phyloP scores from a whole-genome alignment of 2,113 vertebrate genomes.

The Grammomys dolichurus region DNA sequence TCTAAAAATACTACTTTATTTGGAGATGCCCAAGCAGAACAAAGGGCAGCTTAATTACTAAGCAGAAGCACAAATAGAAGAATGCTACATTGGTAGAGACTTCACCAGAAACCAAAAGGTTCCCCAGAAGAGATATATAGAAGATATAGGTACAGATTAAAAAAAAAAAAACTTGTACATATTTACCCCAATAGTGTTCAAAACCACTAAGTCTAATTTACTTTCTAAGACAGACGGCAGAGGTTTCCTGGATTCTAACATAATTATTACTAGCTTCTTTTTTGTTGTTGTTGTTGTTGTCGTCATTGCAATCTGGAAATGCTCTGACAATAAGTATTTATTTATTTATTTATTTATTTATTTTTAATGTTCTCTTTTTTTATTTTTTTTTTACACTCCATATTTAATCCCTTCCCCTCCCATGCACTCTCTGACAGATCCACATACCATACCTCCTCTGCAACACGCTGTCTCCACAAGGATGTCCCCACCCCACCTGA shows the following conservation, averaged over 20 bases:
- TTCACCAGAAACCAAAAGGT: not conserved
- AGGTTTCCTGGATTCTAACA: not conserved
- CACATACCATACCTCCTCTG: too few relatives aligned
- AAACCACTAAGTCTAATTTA: not conserved
- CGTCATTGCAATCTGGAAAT: not conserved
- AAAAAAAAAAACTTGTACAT: not conserved
- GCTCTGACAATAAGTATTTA: not conserved
- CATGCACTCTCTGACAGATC: too few relatives aligned
- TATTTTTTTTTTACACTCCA: too few relatives aligned
- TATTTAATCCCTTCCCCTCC: too few relatives aligned
- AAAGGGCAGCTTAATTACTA: not conserved
- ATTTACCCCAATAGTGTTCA: not conserved
- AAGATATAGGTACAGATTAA: not conserved
- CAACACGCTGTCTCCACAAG: too few relatives aligned
- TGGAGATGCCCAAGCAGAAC: not conserved
- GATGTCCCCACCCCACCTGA: too few relatives aligned
- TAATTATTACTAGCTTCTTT: too few relatives aligned
- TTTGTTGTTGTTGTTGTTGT: too few relatives aligned
- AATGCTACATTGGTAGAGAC: fast-evolving
- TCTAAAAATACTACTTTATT: not conserved
- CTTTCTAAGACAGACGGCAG: not conserved
- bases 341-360: too few relatives aligned
- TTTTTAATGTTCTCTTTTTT: too few relatives aligned
- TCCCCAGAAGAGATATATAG: not conserved
- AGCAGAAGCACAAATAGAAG: not conserved